Percentiles rank a stretch among this genome's conserved stretches.
phyloP scores from a whole-genome alignment of 1,140 invertebrate species.

The Chionoecetes opilio region DNA sequence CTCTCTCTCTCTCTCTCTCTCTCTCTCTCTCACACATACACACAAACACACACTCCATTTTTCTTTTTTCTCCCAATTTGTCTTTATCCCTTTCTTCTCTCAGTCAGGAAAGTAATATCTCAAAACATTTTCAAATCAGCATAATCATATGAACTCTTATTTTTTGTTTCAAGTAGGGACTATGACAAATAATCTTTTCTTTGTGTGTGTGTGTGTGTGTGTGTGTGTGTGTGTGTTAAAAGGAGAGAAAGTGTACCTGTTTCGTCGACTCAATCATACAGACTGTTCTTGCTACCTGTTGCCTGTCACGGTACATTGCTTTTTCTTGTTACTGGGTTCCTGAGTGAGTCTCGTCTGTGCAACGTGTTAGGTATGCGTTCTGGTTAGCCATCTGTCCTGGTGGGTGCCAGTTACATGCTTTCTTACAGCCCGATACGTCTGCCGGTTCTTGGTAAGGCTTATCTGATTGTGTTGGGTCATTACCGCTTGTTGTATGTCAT shows the following conservation, averaged over 20 bases:
- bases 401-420: slow-evolving; percentile 11
- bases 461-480: slow-evolving; percentile 5
- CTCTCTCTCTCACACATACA: not conserved
- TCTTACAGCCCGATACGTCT: slow-evolving; percentile 1
- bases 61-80: not conserved
- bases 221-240: too few species aligned
- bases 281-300: slow-evolving; percentile 4
- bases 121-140: not conserved
- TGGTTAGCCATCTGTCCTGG: not conserved
- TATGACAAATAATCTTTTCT: not conserved
- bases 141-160: not conserved
- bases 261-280: not conserved
- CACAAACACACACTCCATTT: too few species aligned
- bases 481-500: not conserved
- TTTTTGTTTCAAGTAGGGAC: not conserved
- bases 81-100: not conserved
- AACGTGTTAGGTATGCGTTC: not conserved
- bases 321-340: slow-evolving; percentile 29
- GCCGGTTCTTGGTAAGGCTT: not conserved
- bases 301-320: slow-evolving; percentile 6
- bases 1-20: not conserved
- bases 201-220: too few species aligned
- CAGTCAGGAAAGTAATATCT: not conserved
- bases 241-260: not conserved
- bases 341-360: not conserved